Percentiles rank a stretch among this genome's conserved stretches.
Evolutionary conservation across 2,113 vertebrate species (phyloP).

Genomic region (Seriola dumerili): DNA sequence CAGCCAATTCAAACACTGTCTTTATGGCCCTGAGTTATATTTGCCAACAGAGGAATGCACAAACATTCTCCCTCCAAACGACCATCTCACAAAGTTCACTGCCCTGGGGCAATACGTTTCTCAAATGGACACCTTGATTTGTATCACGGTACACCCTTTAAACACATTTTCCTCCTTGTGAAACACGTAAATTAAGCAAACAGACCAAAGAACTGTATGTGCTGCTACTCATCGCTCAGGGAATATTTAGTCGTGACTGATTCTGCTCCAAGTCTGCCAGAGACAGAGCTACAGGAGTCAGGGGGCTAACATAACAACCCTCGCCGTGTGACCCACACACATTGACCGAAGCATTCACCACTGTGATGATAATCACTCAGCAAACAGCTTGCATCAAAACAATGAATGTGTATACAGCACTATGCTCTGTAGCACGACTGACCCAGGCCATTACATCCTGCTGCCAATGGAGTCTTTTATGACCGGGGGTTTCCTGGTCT

Average conservation of each 20-base stretch:
- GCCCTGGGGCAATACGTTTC: constrained; percentile 21
- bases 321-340: constrained; percentile 32
- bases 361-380: constrained; percentile 45
- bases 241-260: constrained; percentile 44
- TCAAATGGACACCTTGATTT: constrained; percentile 77
- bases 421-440: neutral
- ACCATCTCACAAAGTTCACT: constrained; percentile 70
- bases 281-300: constrained; percentile 32
- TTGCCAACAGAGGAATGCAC: constrained; percentile 81
- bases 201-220: constrained; percentile 18
- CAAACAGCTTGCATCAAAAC: constrained; percentile 54
- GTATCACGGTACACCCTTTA: constrained; percentile 40
- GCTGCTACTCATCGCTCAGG: constrained; percentile 18
- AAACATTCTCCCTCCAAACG: constrained; percentile 76
- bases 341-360: constrained; percentile 11
- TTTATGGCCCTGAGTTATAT: constrained; percentile 69
- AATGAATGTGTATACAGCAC: constrained; percentile 33
- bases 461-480: constrained; percentile 59
- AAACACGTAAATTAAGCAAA: constrained; percentile 36
- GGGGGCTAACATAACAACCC: neutral
- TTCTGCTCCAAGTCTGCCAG: constrained; percentile 25
- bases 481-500: constrained; percentile 45
- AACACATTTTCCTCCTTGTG: constrained; percentile 31
- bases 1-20: constrained; percentile 78
- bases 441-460: constrained; percentile 38